These are phyloP conservation scores for Cotesia chilonis DNA, from an alignment of 1,140 invertebrate species.

Conservation along the genomic window DNA sequence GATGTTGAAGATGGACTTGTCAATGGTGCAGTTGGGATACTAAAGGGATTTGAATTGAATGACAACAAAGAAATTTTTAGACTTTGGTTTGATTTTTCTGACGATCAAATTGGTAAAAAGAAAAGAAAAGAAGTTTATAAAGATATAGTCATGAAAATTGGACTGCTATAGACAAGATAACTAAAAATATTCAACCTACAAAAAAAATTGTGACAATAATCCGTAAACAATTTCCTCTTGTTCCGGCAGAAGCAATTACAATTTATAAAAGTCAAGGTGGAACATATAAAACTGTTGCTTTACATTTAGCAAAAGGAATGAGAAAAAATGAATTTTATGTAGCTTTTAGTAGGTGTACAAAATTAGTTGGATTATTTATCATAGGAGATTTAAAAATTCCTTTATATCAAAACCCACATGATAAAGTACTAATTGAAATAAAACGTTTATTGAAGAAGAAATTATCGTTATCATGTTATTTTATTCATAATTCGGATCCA, in stretches of 20 bases:
- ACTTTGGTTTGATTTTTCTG: conserved; percentile 26
- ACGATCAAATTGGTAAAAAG: conserved; percentile 22
- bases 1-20: conserved; percentile 40
- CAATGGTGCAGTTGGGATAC: conserved; percentile 33
- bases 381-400: no score
- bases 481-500: conserved; percentile 3
- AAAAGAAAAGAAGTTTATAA: conserved; percentile 1
- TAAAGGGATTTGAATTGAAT: conserved; percentile 8
- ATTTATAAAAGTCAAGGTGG: conserved; percentile 44
- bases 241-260: conserved; percentile 43
- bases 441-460: conserved; percentile 16
- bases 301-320: conserved; percentile 28
- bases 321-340: conserved; percentile 31
- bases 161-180: neutral
- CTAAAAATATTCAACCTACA: neutral
- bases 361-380: no score
- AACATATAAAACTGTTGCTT: conserved; percentile 38
- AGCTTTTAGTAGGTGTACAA: conserved; percentile 35
- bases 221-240: conserved; percentile 18
- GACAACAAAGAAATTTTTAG: conserved; percentile 2
- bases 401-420: conserved; percentile 8
- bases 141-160: neutral
- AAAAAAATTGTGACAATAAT: neutral
- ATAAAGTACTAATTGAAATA: conserved; percentile 17
- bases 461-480: conserved; percentile 24